A percentile compares a stretch with the other conserved stretches of the same genome.
These are phyloP conservation scores for Aphidius ervi DNA, from an alignment of 1,140 invertebrate species.

Conservation along the genomic window DNA sequence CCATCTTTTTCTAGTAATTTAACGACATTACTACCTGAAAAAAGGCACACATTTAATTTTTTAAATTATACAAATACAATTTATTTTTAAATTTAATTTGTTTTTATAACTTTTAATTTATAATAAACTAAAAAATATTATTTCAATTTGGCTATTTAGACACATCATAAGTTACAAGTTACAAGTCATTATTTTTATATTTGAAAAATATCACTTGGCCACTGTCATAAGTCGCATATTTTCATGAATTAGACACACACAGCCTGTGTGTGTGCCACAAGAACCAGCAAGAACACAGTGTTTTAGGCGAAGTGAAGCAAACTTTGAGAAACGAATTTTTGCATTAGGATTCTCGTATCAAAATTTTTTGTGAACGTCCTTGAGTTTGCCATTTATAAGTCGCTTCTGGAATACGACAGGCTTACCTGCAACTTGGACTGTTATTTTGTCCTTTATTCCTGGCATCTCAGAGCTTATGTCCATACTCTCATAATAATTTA, in stretches of 20 bases:
- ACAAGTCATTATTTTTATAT: too few relatives aligned
- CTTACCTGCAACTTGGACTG: not conserved
- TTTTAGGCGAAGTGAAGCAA: conserved; percentile 1
- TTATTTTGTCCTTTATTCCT: conserved; percentile 1
- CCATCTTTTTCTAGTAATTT: not conserved
- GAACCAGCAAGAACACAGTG: not conserved
- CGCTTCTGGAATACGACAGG: not conserved
- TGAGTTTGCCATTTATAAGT: not conserved
- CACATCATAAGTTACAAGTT: too few relatives aligned
- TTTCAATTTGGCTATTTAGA: not conserved
- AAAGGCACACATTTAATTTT: too few relatives aligned
- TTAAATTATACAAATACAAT: not conserved
- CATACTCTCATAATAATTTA: not conserved
- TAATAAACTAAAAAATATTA: not conserved
- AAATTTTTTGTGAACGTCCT: not conserved
- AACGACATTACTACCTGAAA: too few relatives aligned
- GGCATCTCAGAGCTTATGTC: not conserved
- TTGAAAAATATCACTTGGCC: too few relatives aligned
- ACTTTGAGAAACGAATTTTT: not conserved
- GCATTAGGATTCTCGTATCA: not conserved
- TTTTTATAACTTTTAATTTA: not conserved
- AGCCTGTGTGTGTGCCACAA: not conserved
- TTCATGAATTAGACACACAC: not conserved
- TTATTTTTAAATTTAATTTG: not conserved
- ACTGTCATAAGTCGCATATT: not conserved